Evolutionary conservation across 2,797 vertebrate species (phyloP), one percentile per base, ranked within the genome.

Genomic region (Microctenopoma lineatum): DNA sequence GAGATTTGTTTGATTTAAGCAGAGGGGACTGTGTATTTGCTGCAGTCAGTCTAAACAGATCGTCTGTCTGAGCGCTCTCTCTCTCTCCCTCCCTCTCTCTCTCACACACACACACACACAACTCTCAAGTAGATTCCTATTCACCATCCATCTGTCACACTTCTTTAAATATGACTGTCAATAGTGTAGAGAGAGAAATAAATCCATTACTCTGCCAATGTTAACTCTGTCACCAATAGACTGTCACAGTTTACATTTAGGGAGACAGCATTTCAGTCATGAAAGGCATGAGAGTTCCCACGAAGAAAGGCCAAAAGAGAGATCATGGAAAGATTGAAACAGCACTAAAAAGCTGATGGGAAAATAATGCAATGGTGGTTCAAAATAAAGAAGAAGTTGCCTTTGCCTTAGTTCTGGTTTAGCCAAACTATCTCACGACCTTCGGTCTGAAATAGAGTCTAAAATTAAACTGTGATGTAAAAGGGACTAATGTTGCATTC

Each of bases 91-190:
- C 36, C 27, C 25, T 27, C 25, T 59, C 61, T 51, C 32, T 44
- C 39, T 34, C 36, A 32, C 34, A 48, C 62, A 11, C 36, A 29
- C 25, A 29, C 25, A 63, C 61, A 54, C 32, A 47, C 39, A 38
- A 32, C 53, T 71, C 39, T 50, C 27, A 44, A 54, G 55, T 75
- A 25, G 21, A 73, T 79, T 66, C 41, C 53, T 26, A 42, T 59
- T 75, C 63, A 73, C 67, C 68, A 79, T 74, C 80, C 68, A 81
- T 84, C 75, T 60, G 75, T 88, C 70, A 70, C 73, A 73, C 55
- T 50, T 75, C 45, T 76, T 62, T 64, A 39, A 73, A 59, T 48
- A 76, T 67, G 64, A 59, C 54, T 5, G 42, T 50, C 75, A 76
- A 65, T 61, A 51, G 73, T 77, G 45, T 15, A 12, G 52, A 54